Evolutionary conservation across 2,888 invertebrate species (phyloP).

Genomic region (Pristionchus exspectatus): DNA sequence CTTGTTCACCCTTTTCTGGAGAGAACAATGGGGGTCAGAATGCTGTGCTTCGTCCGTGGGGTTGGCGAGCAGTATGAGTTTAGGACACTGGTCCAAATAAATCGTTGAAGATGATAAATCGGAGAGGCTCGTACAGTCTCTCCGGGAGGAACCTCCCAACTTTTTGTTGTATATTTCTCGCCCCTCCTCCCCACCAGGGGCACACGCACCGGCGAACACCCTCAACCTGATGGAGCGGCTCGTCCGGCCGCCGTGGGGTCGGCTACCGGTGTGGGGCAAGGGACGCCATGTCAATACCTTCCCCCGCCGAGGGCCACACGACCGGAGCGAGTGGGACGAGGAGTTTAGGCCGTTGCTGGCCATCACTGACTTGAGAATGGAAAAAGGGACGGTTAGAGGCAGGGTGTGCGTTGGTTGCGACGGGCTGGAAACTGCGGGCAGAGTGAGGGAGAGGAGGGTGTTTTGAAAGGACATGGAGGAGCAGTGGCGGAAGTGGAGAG

Average conservation of each 20-base stretch:
- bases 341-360: neutral
- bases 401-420: neutral
- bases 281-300: neutral
- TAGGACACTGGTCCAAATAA: too few species aligned
- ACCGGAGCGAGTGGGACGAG: constrained; percentile 1
- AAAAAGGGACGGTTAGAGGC: neutral
- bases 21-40: too few species aligned
- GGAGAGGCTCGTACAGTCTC: neutral
- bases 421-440: neutral
- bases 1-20: too few species aligned
- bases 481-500: too few species aligned
- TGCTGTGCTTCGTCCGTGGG: too few species aligned
- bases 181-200: neutral
- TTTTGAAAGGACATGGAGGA: neutral
- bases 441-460: neutral
- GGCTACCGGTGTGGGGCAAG: neutral
- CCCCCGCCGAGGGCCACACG: neutral
- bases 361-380: neutral
- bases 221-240: neutral
- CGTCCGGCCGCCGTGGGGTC: neutral
- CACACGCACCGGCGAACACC: too few species aligned
- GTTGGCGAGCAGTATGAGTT: too few species aligned
- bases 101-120: too few species aligned
- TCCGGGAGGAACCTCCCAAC: neutral
- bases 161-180: neutral